Percentiles rank a stretch among this genome's conserved stretches.
Conservation (phyloP, 2,113 vertebrate genomes). For the Opisthocomus hoazin region DNA sequence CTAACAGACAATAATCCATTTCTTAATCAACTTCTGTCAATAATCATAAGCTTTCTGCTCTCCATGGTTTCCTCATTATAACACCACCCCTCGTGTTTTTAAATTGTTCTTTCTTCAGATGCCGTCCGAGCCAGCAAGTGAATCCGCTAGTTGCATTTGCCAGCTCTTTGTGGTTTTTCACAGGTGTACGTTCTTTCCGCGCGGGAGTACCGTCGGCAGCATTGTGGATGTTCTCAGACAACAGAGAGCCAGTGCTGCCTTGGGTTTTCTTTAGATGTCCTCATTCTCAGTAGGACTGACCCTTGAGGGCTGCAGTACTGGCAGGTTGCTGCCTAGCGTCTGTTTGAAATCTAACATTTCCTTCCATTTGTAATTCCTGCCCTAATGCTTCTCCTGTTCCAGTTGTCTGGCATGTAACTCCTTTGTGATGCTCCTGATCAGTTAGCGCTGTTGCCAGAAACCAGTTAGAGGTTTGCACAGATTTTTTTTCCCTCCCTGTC, state of each 20-base stretch:
- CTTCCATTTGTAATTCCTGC: conserved; percentile 58
- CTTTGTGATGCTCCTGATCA: conserved; percentile 37
- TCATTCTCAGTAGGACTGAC: conserved; percentile 46
- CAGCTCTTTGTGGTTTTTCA: conserved; percentile 39
- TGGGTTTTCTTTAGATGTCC: conserved; percentile 61
- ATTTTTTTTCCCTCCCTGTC: background rate
- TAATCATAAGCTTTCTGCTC: conserved; percentile 57
- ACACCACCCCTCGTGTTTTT: conserved; percentile 65
- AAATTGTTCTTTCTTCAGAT: conserved; percentile 59
- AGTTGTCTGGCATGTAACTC: conserved; percentile 10
- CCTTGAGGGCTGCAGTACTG: conserved; percentile 35
- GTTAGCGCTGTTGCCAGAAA: background rate
- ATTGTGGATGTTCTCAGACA: conserved; percentile 54
- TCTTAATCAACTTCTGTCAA: conserved; percentile 60
- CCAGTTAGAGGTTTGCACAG: background rate
- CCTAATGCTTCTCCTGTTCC: conserved; percentile 52
- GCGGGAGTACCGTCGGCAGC: conserved; percentile 2
- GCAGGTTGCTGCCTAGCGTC: conserved; percentile 36
- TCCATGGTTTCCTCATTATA: conserved; percentile 64
- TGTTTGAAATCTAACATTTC: conserved; percentile 51
- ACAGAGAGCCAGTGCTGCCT: conserved; percentile 36
- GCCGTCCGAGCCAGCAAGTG: conserved; percentile 17
- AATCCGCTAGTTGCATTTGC: conserved; percentile 12
- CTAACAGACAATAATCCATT: conserved; percentile 53
- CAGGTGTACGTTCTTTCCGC: conserved; percentile 45